Evolutionary conservation across 2,797 vertebrate species (phyloP).

Genomic region (Stomatorhinus walkeri): DNA sequence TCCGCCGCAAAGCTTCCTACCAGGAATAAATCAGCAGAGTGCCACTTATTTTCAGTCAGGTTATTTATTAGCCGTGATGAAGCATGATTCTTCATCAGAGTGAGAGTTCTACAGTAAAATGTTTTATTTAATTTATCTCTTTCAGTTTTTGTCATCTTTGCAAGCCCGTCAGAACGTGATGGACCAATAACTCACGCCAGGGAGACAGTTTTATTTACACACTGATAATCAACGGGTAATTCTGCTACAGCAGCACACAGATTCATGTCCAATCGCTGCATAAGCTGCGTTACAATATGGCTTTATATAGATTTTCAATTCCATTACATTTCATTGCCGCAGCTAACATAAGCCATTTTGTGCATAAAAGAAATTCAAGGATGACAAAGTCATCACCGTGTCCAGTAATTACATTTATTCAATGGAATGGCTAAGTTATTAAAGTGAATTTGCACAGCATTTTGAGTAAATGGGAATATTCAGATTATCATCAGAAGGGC

Average conservation of each 20-base stretch:
- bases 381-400: neutral
- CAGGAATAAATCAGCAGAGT: slow-evolving; percentile 1
- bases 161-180: neutral
- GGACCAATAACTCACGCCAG: neutral
- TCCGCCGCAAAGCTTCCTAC: neutral
- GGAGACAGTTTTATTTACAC: neutral
- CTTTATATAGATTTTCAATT: neutral
- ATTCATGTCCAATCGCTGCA: neutral
- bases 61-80: neutral
- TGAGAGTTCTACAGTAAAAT: neutral
- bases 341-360: neutral
- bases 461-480: neutral
- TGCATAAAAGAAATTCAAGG: neutral
- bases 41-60: neutral
- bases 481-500: neutral
- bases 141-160: neutral
- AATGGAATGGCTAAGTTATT: slow-evolving; percentile 5
- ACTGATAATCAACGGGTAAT: neutral
- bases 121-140: neutral
- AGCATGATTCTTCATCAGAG: neutral
- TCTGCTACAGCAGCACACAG: neutral
- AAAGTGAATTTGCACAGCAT: neutral
- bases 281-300: neutral
- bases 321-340: neutral
- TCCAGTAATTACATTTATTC: neutral